Percentiles rank a stretch among this genome's conserved stretches.
Conservation (phyloP, 1,140 invertebrate species). For the Pseudoatta argentina region DNA sequence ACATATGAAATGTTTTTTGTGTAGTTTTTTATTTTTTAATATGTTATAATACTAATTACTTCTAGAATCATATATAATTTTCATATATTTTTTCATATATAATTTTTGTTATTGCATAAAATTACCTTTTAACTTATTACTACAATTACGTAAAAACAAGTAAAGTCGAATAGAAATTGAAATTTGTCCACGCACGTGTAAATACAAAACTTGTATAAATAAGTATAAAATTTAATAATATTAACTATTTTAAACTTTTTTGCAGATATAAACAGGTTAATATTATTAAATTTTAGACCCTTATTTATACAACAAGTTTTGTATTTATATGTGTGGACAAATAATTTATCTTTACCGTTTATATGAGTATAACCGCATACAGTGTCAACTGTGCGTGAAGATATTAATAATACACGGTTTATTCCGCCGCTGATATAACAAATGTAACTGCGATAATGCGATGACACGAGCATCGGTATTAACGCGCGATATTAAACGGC, state of each 20-base stretch:
- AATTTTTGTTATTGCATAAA: background rate
- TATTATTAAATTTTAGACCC: background rate
- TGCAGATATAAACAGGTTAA: background rate
- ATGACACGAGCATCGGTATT: background rate
- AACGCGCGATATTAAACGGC: slow-evolving; percentile 24
- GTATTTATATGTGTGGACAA: background rate
- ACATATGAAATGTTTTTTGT: too few species aligned
- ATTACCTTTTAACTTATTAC: background rate
- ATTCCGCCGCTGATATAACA: slow-evolving; percentile 5
- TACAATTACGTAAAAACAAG: background rate
- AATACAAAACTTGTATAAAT: too few species aligned
- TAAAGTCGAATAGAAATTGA: background rate
- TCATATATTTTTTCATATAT: too few species aligned
- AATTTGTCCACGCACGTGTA: too few species aligned
- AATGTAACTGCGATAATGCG: slow-evolving; percentile 43
- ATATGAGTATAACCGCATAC: background rate
- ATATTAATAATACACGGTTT: slow-evolving; percentile 33
- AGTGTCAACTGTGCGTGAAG: background rate
- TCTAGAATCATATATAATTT: background rate
- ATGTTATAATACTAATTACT: background rate
- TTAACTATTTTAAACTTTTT: background rate
- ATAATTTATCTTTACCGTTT: slow-evolving; percentile 10
- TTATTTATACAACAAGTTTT: background rate
- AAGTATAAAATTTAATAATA: too few species aligned
- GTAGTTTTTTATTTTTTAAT: background rate